Evolutionary conservation across 2,888 invertebrate genomes (phyloP).

Genomic region (Pyrochroa serraticornis): DNA sequence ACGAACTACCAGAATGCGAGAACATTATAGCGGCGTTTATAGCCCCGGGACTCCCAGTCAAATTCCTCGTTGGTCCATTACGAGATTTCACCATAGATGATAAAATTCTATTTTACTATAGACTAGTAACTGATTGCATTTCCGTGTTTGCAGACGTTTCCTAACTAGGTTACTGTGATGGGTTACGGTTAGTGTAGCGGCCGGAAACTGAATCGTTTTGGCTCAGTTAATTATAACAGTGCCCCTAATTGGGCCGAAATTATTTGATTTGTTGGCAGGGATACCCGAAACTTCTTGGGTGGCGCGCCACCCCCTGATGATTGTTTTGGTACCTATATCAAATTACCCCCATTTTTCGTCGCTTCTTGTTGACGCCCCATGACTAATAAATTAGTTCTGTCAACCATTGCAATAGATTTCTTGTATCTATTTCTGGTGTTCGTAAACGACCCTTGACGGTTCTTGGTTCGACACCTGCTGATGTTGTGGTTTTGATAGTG

Average conservation of each 20-base stretch:
- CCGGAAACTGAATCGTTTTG: slow-evolving; percentile 11
- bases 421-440: no score
- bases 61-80: slow-evolving; percentile 5
- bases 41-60: slow-evolving; percentile 9
- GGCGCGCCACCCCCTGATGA: no score
- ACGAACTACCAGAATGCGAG: slow-evolving; percentile 8
- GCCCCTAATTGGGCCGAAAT: background rate
- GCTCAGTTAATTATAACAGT: slow-evolving; percentile 8
- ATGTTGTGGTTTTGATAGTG: slow-evolving; percentile 11
- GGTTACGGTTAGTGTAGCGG: slow-evolving; percentile 8
- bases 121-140: background rate
- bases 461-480: background rate
- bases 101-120: background rate
- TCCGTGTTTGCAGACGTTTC: background rate
- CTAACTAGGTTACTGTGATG: slow-evolving; percentile 16
- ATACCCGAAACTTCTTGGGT: no score
- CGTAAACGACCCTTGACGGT: no score
- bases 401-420: no score
- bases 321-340: no score
- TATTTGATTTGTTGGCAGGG: no score
- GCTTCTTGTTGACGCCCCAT: no score
- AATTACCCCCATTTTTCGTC: no score
- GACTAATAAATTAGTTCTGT: no score
- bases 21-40: slow-evolving; percentile 8
- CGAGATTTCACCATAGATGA: background rate